Evolutionary conservation across 2,113 vertebrate genomes (phyloP), one percentile per base, ranked within the genome.

Genomic region (Callopanchax toddi): DNA sequence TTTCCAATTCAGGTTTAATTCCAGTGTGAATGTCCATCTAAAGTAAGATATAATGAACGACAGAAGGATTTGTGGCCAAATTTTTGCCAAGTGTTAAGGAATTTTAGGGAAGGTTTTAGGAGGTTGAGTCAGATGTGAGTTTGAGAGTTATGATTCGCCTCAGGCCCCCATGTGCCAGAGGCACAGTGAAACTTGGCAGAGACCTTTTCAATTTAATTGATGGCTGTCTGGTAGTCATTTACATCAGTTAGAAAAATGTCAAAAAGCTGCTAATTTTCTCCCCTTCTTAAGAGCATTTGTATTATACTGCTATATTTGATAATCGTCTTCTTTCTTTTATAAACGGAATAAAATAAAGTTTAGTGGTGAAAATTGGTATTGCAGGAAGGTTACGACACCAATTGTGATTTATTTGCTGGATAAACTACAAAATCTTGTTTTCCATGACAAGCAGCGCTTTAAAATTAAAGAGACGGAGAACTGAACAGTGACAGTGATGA

Each of bases 121-220:
- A 61, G 72, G 56, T 68, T 84, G 56, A 58, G 52, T 60, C 32
- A 48, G 40, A 67, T 64, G 67, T 36, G 51, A 45, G 53, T 45
- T 74, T 78, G 61, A 77, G 67, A 67, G 72, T 68, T 20, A 20
- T 60, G 67, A 79, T 80, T 55, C 80, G 66, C n/a, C 40, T 43
- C 15, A 54, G 46, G 46, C 32, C 70, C 64, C 43, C 40, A 74
- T 26, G 7, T 67, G 62, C 70, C 64, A 65, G 66, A 64, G 71
- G 60, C 39, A 25, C 39, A 54, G 67, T 73, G 54, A 45, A 83
- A 66, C 32, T 57, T 29, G 45, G 53, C 36, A 21, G 42, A 60
- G 45, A 34, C 57, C 23, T 42, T 61, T 63, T 29, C 23, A 29
- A 22, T 58, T 57, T 63, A 43, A 55, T 80, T 53, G 29, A 51